Base-by-base conservation (phyloP, 1,140 invertebrate genomes). In the Phymastichus coffea region DNA sequence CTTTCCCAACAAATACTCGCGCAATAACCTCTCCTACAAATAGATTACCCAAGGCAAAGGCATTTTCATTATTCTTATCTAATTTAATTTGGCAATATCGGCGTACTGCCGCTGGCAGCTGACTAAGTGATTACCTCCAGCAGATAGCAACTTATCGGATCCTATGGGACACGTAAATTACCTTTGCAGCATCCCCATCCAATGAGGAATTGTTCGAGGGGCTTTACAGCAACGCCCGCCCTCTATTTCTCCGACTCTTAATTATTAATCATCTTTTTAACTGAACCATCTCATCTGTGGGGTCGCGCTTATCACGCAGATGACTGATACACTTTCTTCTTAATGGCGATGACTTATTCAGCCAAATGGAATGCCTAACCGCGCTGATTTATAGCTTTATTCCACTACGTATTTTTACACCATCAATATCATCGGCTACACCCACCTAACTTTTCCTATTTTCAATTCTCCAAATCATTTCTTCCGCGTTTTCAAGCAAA, bases 61-160 rank as follows among this genome's bases (percentile, higher is more conserved):
- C 14, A 46, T 40, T 40, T 49, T 57, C 48, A 57, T 57, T 48
- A 57, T 47, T 40, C 63, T 76, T 78, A 78, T 78, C 76, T 80
- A 77, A 80, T 80, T 78, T 70, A 78, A 80, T 80, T 78, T 78
- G 70, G 75, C 70, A 78, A 78, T 78, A 77, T 77, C 74, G 69
- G 68, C n/a, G n/a, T n/a, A n/a, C n/a, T n/a, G 66, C 71, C 69
- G 12, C 28, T 33, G 6, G 28, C 28, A 33, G 6, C 28, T 33
- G 12, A 78, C 73, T 79, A 78, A 80, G 75, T 78, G 75, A 79
- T 80, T 75, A 76, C 76, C 70, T 69, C 67, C 64, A 26, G 67
- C 61, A 80, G 78, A 80, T 79, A 80, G 67, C 71, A 76, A 76
- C 76, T 77, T 80, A 80, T 80, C 76, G 76, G 72, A 70, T 70